Conservation (phyloP, 1,140 invertebrate species). For the Danaus melanippus region DNA sequence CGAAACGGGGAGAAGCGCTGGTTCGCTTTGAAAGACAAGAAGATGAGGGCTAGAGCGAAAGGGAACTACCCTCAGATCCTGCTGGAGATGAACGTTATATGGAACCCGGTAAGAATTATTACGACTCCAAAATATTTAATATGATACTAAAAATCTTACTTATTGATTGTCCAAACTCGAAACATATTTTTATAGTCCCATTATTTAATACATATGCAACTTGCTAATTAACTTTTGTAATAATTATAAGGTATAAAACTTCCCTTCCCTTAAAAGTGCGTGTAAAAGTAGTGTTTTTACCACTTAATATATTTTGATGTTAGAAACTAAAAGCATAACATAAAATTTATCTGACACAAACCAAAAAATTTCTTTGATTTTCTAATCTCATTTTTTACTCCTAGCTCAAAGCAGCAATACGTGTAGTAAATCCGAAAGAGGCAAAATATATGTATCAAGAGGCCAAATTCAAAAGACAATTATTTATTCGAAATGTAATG, state of each 20-base stretch:
- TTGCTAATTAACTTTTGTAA: too few species aligned
- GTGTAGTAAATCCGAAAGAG: conserved; percentile 96
- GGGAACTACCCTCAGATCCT: conserved; percentile 92
- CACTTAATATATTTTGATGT: too few species aligned
- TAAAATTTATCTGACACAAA: not conserved
- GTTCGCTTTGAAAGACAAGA: conserved; percentile 98
- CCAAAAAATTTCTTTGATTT: not conserved
- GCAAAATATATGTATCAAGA: conserved; percentile 96
- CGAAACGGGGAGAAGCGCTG: conserved; percentile 93
- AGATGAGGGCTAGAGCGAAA: conserved; percentile 89
- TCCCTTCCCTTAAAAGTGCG: too few species aligned
- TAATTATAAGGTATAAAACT: too few species aligned
- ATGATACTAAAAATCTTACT: too few species aligned
- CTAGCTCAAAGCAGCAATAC: conserved; percentile 87
- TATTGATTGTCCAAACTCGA: too few species aligned
- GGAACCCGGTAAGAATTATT: conserved; percentile 84
- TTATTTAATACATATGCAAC: too few species aligned
- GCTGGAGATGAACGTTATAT: conserved; percentile 92
- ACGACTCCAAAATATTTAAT: too few species aligned
- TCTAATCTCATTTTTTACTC: conserved; percentile 10
- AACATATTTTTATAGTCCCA: too few species aligned
- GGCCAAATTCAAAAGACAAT: conserved; percentile 94
- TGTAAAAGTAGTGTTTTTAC: too few species aligned
- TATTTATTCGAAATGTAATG: conserved; percentile 95
- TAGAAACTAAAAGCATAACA: too few species aligned